These are phyloP conservation scores for Operophtera brumata DNA, from an alignment of 2,888 invertebrate species.

Conservation along the genomic window DNA sequence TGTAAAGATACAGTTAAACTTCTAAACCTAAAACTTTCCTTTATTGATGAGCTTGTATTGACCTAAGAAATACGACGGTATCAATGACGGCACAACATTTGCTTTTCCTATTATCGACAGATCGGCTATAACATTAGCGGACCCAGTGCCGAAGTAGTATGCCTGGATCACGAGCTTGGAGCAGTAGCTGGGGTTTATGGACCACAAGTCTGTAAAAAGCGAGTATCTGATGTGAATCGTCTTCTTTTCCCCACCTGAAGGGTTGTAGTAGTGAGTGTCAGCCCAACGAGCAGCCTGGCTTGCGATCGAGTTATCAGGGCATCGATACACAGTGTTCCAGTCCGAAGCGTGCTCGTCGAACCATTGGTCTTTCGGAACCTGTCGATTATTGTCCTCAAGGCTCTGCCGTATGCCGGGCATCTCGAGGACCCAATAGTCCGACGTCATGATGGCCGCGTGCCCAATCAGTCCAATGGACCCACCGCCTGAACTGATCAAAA, in stretches of 20 bases:
- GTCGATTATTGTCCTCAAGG: constrained; percentile 47
- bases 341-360: constrained; percentile 51
- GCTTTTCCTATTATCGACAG: constrained; percentile 36
- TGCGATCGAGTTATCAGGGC: constrained; percentile 43
- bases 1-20: too few species aligned
- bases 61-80: constrained; percentile 51
- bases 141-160: constrained; percentile 53
- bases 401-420: constrained; percentile 42
- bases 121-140: constrained; percentile 44
- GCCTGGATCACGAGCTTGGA: constrained; percentile 58
- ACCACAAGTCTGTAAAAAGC: constrained; percentile 43
- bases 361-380: constrained; percentile 50
- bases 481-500: constrained; percentile 44
- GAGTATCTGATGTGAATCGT: constrained; percentile 51
- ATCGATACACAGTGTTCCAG: constrained; percentile 56
- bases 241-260: constrained; percentile 45
- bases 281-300: constrained; percentile 52
- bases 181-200: constrained; percentile 55
- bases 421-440: constrained; percentile 54
- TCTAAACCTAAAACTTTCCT: constrained; percentile 45
- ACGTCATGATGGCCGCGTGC: constrained; percentile 58
- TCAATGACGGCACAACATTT: constrained; percentile 45
- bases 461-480: constrained; percentile 50
- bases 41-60: constrained; percentile 49
- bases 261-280: constrained; percentile 50